phyloP scores from a whole-genome alignment of 2,888 invertebrate species.

The Lasioglossum morio region DNA sequence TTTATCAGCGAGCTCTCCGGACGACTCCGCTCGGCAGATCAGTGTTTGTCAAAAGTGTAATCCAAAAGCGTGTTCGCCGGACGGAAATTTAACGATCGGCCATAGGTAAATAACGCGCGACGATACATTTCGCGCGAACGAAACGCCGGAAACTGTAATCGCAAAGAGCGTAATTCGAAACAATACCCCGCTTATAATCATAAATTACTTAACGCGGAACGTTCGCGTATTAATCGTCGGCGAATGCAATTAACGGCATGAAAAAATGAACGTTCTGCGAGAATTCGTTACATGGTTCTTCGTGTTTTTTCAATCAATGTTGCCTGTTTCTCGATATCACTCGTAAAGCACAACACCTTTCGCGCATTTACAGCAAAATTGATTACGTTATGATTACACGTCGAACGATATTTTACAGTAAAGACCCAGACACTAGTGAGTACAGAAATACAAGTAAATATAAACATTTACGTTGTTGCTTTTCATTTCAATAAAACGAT shows the following conservation, averaged over 20 bases:
- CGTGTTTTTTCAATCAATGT: not conserved
- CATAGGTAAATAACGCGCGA: not conserved
- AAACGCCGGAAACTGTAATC: not conserved
- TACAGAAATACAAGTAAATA: not conserved
- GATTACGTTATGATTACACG: not conserved
- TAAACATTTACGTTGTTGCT: not conserved
- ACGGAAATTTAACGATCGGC: not conserved
- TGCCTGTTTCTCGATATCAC: not conserved
- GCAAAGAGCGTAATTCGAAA: not conserved
- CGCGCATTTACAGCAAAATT: not conserved
- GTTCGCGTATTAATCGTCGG: not conserved
- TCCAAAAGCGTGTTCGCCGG: not conserved
- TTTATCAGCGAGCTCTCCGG: not conserved
- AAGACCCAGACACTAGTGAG: not conserved
- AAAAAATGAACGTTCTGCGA: not conserved
- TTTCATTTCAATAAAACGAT: not conserved
- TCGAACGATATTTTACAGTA: not conserved
- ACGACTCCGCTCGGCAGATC: not conserved
- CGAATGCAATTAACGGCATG: not conserved
- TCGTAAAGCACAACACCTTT: not conserved
- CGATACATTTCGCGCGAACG: not conserved
- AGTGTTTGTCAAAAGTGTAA: not conserved
- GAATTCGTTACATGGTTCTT: not conserved
- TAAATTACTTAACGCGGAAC: not conserved
- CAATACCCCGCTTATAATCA: not conserved